Evolutionary conservation across 2,113 vertebrate species (phyloP).

Genomic region (Macaca fascicularis): DNA sequence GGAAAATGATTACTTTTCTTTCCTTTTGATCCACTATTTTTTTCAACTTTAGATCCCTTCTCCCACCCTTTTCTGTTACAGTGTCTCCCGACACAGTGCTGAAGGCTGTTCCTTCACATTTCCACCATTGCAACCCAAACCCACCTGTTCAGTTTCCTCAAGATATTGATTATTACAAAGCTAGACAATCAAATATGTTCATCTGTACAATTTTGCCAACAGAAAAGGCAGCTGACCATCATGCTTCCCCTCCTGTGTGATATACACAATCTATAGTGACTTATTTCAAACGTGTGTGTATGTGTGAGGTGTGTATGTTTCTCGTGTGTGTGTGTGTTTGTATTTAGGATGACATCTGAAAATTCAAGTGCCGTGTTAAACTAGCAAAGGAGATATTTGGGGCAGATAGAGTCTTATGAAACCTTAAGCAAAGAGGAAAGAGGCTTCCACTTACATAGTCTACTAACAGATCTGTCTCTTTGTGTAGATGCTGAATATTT

Average conservation of each 20-base stretch:
- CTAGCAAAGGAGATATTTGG: not conserved
- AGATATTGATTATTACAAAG: not conserved
- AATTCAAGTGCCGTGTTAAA: not conserved
- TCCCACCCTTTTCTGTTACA: not conserved
- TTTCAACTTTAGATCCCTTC: not conserved
- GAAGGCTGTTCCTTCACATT: not conserved
- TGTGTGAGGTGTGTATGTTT: too few species aligned
- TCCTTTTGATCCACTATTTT: not conserved
- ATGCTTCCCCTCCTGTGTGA: not conserved
- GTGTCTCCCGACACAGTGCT: not conserved
- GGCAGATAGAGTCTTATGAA: not conserved
- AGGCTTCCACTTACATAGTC: accelerated
- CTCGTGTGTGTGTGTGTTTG: too few species aligned
- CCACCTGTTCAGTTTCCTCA: not conserved
- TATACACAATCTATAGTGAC: not conserved
- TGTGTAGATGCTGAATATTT: not conserved
- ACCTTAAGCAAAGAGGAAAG: not conserved
- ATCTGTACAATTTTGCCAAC: not conserved
- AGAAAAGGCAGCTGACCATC: not conserved
- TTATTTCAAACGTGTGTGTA: not conserved
- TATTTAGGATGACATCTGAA: not conserved
- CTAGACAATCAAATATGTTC: not conserved
- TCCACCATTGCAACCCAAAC: not conserved
- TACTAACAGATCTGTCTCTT: not conserved
- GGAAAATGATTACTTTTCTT: not conserved